phyloP scores from a whole-genome alignment of 2,888 invertebrate species.

The Drosophila lutescens region DNA sequence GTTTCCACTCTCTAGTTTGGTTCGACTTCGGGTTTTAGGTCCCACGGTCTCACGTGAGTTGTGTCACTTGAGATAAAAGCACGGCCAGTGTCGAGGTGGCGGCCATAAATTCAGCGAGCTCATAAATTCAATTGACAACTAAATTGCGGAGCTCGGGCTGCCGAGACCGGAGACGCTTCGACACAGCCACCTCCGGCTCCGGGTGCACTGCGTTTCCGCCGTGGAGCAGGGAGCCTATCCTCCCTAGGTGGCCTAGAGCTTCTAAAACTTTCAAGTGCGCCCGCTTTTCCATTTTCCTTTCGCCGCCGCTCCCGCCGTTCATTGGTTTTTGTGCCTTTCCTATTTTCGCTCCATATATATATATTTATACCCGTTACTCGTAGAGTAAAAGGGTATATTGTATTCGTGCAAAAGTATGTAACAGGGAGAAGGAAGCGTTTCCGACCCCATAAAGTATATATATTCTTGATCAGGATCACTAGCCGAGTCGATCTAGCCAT shows the following conservation, averaged over 20 bases:
- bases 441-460: too few species aligned
- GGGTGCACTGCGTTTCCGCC: conserved; percentile 81
- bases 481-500: too few species aligned
- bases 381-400: too few species aligned
- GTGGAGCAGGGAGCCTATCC: conserved; percentile 6
- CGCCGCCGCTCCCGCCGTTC: neutral
- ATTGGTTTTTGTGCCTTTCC: conserved; percentile 6
- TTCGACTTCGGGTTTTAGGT: conserved; percentile 3
- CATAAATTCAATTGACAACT: conserved; percentile 83
- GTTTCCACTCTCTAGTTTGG: conserved; percentile 22
- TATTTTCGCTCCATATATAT: neutral
- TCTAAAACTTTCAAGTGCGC: conserved; percentile 73
- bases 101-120: conserved; percentile 54
- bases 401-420: too few species aligned
- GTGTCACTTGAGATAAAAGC: conserved; percentile 63
- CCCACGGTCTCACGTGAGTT: conserved; percentile 55
- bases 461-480: too few species aligned
- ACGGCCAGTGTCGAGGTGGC: conserved; percentile 14
- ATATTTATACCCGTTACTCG: too few species aligned
- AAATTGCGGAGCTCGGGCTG: conserved; percentile 79
- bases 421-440: too few species aligned
- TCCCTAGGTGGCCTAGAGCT: conserved; percentile 2
- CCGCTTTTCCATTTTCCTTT: conserved; percentile 32
- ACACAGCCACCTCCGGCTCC: conserved; percentile 83
- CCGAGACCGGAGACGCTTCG: conserved; percentile 82